Evolutionary conservation across 1,140 invertebrate genomes (phyloP).

Genomic region (Ectropis grisescens): DNA sequence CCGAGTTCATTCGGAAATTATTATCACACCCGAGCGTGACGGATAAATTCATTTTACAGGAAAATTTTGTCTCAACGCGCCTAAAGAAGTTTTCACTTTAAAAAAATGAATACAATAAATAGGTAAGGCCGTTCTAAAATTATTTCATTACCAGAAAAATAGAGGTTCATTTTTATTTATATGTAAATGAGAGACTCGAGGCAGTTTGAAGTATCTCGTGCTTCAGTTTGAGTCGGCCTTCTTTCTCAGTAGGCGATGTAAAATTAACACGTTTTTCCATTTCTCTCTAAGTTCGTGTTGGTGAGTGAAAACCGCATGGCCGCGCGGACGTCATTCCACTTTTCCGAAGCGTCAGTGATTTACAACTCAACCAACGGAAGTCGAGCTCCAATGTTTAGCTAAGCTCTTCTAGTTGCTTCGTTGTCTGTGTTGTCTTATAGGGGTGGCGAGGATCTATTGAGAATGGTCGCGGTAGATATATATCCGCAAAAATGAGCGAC

Average conservation of each 20-base stretch:
- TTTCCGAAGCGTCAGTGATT: slow-evolving; percentile 57
- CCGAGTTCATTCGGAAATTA: no score
- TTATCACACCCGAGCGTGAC: no score
- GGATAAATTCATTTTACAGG: no score
- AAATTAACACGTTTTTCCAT: slow-evolving; percentile 33
- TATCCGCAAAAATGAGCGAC: slow-evolving; percentile 39
- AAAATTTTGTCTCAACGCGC: no score
- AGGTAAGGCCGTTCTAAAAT: no score
- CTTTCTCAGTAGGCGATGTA: slow-evolving; percentile 13
- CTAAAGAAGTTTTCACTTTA: no score
- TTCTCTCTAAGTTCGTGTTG: slow-evolving; percentile 47
- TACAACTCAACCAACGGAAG: slow-evolving; percentile 31
- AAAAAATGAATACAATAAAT: no score
- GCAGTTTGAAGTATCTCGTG: no score
- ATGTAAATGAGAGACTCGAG: no score
- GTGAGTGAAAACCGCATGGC: slow-evolving; percentile 58
- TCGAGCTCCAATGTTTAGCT: slow-evolving; percentile 23
- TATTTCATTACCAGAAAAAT: no score
- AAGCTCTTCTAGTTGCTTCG: slow-evolving; percentile 8
- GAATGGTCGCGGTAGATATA: slow-evolving; percentile 25
- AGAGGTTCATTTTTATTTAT: no score
- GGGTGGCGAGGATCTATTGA: slow-evolving; percentile 23
- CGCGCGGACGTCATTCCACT: slow-evolving; percentile 62
- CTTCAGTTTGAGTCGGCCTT: slow-evolving; percentile 7
- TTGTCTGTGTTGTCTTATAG: slow-evolving; percentile 6